Percentiles rank a stretch among this genome's conserved stretches.
Evolutionary conservation across 2,888 invertebrate species (phyloP).

Genomic region (Mimas tiliae): DNA sequence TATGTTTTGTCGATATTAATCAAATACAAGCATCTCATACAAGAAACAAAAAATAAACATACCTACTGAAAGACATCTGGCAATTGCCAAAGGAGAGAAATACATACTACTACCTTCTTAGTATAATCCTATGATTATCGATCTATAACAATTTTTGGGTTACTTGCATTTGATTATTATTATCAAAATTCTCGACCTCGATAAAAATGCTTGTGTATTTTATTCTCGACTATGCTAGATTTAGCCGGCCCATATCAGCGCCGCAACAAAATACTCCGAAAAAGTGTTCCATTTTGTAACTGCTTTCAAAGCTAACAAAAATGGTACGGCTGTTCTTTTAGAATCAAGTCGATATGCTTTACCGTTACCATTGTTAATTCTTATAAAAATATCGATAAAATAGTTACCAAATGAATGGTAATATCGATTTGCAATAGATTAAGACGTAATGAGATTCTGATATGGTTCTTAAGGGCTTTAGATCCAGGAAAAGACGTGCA

Average conservation of each 20-base stretch:
- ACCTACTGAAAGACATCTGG: neutral
- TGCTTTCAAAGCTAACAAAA: slow-evolving; percentile 10
- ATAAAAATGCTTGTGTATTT: slow-evolving; percentile 19
- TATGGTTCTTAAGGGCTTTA: neutral
- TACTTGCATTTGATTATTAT: neutral
- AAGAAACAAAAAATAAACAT: neutral
- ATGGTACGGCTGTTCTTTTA: neutral
- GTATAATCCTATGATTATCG: neutral
- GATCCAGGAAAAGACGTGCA: neutral
- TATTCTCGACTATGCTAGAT: slow-evolving; percentile 10
- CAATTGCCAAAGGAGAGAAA: neutral
- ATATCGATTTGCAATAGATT: slow-evolving; percentile 7
- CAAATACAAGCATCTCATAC: neutral
- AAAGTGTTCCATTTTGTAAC: slow-evolving; percentile 31
- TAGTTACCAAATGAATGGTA: slow-evolving; percentile 12
- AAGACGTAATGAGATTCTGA: neutral
- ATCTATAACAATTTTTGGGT: neutral
- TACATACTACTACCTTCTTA: too few relatives aligned
- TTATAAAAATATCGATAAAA: neutral
- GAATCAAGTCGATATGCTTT: slow-evolving; percentile 9
- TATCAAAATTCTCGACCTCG: neutral
- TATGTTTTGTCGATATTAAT: neutral
- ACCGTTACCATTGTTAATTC: slow-evolving; percentile 18
- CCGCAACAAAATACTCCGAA: slow-evolving; percentile 14
- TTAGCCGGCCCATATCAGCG: neutral